A percentile compares a stretch with the other conserved stretches of the same genome.
These are phyloP conservation scores for Ceratina australensis DNA, from an alignment of 1,140 invertebrate species.

Conservation along the genomic window DNA sequence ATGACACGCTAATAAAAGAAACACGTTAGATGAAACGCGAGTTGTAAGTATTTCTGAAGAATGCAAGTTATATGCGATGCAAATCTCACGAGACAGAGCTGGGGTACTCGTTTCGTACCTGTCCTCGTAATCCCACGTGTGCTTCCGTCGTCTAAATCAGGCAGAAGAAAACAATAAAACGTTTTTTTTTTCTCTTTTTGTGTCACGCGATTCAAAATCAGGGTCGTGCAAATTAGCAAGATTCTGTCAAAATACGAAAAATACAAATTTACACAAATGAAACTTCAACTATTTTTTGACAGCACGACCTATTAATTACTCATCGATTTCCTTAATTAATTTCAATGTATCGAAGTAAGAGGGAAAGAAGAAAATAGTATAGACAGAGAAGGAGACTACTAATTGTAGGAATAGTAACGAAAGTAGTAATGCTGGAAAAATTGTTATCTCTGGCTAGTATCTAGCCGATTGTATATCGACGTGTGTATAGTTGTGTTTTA, in stretches of 20 bases:
- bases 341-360: neutral
- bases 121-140: constrained; percentile 82
- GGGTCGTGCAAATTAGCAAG: neutral
- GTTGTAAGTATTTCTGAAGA: constrained; percentile 6
- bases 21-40: constrained; percentile 37
- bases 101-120: constrained; percentile 76
- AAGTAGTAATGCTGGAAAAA: neutral
- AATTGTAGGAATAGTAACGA: neutral
- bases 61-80: constrained; percentile 41
- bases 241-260: too few species aligned
- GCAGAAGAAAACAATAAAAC: constrained; percentile 66
- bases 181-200: constrained; percentile 50
- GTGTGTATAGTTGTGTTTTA: constrained; percentile 10
- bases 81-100: constrained; percentile 50
- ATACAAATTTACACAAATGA: too few species aligned
- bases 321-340: neutral
- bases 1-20: constrained; percentile 31
- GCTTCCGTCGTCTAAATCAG: constrained; percentile 81
- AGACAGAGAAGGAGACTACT: neutral
- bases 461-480: constrained; percentile 4
- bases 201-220: constrained; percentile 16
- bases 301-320: constrained; percentile 12
- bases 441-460: neutral
- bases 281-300: too few species aligned
- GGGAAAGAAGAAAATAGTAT: neutral